Conservation (phyloP, 2,113 vertebrate species). For the Gavia stellata region DNA sequence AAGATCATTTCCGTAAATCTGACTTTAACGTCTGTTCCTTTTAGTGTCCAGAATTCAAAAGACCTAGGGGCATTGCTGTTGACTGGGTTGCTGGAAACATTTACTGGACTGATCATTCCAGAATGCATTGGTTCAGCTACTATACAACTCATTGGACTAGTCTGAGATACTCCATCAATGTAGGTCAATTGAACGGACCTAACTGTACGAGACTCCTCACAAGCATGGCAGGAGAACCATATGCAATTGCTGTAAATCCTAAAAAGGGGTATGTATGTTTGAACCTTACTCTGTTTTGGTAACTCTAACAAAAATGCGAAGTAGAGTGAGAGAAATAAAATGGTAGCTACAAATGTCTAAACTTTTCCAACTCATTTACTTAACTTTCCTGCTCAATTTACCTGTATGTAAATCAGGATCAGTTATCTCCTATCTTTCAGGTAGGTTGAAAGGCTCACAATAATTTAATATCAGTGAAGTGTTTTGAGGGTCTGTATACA, state of each 20-base stretch:
- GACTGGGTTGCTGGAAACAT: conserved; percentile 97
- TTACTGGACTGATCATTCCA: conserved; percentile 98
- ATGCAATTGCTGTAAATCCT: conserved; percentile 93
- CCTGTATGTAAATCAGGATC: neutral
- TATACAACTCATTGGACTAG: conserved; percentile 99
- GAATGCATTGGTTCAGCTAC: conserved; percentile 99
- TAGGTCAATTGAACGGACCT: conserved; percentile 90
- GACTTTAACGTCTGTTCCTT: conserved; percentile 21
- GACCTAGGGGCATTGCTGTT: conserved; percentile 90
- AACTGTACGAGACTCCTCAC: conserved; percentile 95
- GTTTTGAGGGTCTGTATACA: neutral
- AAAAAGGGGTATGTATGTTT: conserved; percentile 81
- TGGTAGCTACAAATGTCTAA: neutral
- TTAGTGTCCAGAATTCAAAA: conserved; percentile 95
- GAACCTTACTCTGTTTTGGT: neutral
- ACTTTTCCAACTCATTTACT: neutral
- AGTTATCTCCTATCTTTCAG: neutral
- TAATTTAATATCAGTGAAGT: neutral
- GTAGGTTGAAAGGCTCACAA: neutral
- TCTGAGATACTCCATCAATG: conserved; percentile 94
- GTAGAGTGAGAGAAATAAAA: neutral
- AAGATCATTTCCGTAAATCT: neutral
- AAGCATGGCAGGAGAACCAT: conserved; percentile 93
- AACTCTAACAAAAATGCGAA: neutral
- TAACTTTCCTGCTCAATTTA: neutral